Base-by-base conservation (phyloP, 2,888 invertebrate genomes). In the Chloroclystis v-ata region DNA sequence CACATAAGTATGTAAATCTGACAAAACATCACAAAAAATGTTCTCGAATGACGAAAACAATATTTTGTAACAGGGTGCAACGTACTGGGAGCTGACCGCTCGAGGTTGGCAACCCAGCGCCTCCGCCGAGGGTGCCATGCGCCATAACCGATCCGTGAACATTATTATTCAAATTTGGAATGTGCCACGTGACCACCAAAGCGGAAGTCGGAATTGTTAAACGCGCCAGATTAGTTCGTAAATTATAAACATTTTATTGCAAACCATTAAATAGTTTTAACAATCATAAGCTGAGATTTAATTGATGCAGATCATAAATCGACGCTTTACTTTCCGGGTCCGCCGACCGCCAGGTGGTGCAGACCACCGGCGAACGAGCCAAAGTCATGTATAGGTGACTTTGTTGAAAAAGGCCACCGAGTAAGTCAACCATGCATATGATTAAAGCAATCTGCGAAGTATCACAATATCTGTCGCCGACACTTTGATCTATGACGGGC, bases 391-490 rank as follows among this genome's bases (percentile, higher is more conserved):
- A 80, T 78, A 75, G 78, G 72, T 82, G 72, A 83, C 82, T 75
- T 83, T 82, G 81, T 68, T 65, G 43, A 54, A 57, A 59, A 74
- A 76, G 77, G 72, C 80, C 82, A 79, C 82, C 78, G 39, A 33
- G 75, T 76, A 82, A 84, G 76, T 75, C 79, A 79, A 79, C 78
- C 78, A 64, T 80, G 84, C 72, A 83, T 82, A 80, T 54, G 56
- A 81, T 78, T 82, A 78, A 77, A 72, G 75, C 79, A 77, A 82
- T 82, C 75, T 75, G 75, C 71, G 65, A 76, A 75, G 71, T 82
- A 83, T 82, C 78, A 80, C 78, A 82, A 82, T 83, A 82, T 79
- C 76, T 82, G 83, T 85, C 83, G 81, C 78, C 72, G 65, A 81
- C 57, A 63, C 59, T 84, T 84, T 85, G 80, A 85, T 84, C 75